Base-by-base conservation (phyloP, 1,140 invertebrate genomes). In the Bradynema listronoti region DNA sequence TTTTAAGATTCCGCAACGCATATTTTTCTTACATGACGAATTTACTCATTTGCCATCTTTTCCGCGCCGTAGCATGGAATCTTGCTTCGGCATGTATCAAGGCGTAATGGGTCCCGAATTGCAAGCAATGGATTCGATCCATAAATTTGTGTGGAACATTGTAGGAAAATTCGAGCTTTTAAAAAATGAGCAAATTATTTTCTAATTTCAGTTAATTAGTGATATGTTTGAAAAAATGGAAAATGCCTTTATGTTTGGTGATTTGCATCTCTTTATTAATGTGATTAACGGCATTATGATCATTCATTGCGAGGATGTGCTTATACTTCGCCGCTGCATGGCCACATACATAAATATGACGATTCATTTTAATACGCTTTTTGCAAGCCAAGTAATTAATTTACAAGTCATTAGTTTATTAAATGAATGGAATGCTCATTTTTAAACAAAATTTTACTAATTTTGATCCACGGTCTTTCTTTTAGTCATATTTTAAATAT, bases 191-290 rank as follows among this genome's bases (percentile, higher is more conserved):
- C 24, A 22, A n/a, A 22, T 47, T 57, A 33, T 68, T 56, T 27
- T 33, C 33, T 60, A 43, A 34, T 69, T 75, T 56, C 70, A 91
- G 63, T 80, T 98, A 22, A 92, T 98, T 66, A 87, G 88, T 0
- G 84, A 90, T 46, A 94, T 99, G 91, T 98, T 98, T 78, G 90
- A 92, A 81, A 90, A 90, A 0, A 98, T 98, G 91, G 90, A 90
- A 14, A 95, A 97, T 75, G 96, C 97, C 76, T 91, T 91, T 0
- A 95, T 94, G 78, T 93, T 91, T 0, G 87, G 89, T 36, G 94
- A 99, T 78, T 90, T 99, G 46, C 91, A 94, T 78, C 80, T 99
- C 32, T 98, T 99, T 73, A 82, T 99, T 11, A 98, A 96, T 81
- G 94, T 98, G 0, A 82, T 99, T 19, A 97, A 96, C 77, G 95